phyloP scores from a whole-genome alignment of 2,113 vertebrate species.

The Solea senegalensis region DNA sequence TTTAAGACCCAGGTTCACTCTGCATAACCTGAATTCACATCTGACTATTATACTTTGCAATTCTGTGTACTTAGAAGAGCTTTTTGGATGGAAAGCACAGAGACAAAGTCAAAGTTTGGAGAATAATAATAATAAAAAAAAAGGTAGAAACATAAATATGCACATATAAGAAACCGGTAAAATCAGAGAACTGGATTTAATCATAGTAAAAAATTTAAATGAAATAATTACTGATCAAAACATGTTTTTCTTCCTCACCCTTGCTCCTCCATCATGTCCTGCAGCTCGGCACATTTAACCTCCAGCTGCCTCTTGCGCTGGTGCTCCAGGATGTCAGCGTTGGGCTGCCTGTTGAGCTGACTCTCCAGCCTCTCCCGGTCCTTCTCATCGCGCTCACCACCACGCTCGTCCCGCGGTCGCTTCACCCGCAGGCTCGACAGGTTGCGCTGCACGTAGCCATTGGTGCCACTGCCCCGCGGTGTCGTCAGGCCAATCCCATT shows the following conservation, averaged over 20 bases:
- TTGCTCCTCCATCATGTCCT: conserved; percentile 97
- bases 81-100: too few species aligned
- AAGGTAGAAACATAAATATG: too few species aligned
- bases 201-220: too few species aligned
- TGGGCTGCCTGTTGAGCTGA: conserved; percentile 90
- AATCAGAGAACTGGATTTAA: too few species aligned
- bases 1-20: too few species aligned
- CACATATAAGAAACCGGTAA: too few species aligned
- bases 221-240: too few species aligned
- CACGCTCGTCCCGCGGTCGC: conserved; percentile 86
- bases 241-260: conserved; percentile 77
- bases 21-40: too few species aligned
- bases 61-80: too few species aligned
- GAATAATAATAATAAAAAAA: too few species aligned
- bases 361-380: conserved; percentile 89
- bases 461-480: conserved; percentile 92
- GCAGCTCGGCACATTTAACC: conserved; percentile 92
- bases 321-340: conserved; percentile 93
- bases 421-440: conserved; percentile 89
- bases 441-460: conserved; percentile 94
- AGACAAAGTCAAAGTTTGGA: too few species aligned
- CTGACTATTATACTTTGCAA: too few species aligned
- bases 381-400: conserved; percentile 83
- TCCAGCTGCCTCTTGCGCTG: conserved; percentile 93
- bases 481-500: conserved; percentile 94